phyloP scores from a whole-genome alignment of 2,888 invertebrate species.

The Brachyopa scutellaris region DNA sequence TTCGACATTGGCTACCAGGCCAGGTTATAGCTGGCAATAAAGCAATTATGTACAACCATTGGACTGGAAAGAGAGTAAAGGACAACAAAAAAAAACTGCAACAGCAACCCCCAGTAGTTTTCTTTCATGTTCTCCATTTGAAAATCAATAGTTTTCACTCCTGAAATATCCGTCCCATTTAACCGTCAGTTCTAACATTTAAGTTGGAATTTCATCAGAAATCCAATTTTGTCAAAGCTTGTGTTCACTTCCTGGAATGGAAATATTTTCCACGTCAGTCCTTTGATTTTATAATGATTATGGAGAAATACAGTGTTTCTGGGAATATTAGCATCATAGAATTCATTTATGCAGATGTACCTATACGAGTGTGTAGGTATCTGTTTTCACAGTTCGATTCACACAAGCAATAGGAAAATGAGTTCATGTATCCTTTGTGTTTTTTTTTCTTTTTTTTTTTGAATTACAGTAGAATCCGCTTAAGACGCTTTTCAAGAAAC shows the following conservation, averaged over 20 bases:
- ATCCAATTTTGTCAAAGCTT: conserved; percentile 30
- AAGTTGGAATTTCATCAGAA: conserved; percentile 25
- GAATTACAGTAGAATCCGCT: too few species aligned
- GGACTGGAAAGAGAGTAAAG: too few species aligned
- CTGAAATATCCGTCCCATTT: not conserved
- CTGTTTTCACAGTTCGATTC: conserved; percentile 2
- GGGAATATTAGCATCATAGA: not conserved
- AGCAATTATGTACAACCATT: too few species aligned
- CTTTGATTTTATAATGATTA: conserved; percentile 25
- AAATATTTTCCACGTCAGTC: conserved; percentile 8
- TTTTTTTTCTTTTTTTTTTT: too few species aligned
- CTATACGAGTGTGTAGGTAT: not conserved
- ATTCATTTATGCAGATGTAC: too few species aligned
- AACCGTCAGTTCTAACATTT: not conserved
- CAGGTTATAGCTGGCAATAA: too few species aligned
- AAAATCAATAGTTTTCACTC: not conserved
- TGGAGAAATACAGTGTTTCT: not conserved
- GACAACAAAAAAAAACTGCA: too few species aligned
- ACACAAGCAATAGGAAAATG: not conserved
- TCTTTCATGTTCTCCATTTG: too few species aligned
- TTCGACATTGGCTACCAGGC: too few species aligned
- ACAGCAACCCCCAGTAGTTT: too few species aligned
- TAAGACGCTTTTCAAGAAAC: too few species aligned
- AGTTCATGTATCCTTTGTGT: too few species aligned
- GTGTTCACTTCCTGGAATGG: conserved; percentile 9